These are phyloP conservation scores for pig (Sus scrofa) DNA, from an alignment of 2,113 vertebrate species.

Conservation along the genomic window T2T-Sscrofa CM000817.6:109777501-109778000, in stretches of 20 bases:
- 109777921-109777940: slow-evolving; percentile 34
- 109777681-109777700: neutral
- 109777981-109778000: neutral
- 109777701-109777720: neutral
- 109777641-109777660: neutral
- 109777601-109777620: neutral
- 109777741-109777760: neutral
- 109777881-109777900: neutral
- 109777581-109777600: neutral
- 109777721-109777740: neutral
- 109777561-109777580: neutral
- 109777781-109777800: neutral
- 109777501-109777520: slow-evolving; percentile 12
- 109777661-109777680: neutral
- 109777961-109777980: slow-evolving; percentile 33
- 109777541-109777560: neutral
- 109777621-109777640: neutral
- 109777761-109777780: neutral
- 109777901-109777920: neutral
- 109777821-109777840: neutral
- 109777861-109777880: neutral
- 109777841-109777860: neutral
- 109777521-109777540: neutral
- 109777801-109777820: neutral
- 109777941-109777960: slow-evolving; percentile 35